A percentile compares a stretch with the other conserved stretches of the same genome.
phyloP scores from a whole-genome alignment of 2,888 invertebrate species.

The Branchinecta sandiegonensis region DNA sequence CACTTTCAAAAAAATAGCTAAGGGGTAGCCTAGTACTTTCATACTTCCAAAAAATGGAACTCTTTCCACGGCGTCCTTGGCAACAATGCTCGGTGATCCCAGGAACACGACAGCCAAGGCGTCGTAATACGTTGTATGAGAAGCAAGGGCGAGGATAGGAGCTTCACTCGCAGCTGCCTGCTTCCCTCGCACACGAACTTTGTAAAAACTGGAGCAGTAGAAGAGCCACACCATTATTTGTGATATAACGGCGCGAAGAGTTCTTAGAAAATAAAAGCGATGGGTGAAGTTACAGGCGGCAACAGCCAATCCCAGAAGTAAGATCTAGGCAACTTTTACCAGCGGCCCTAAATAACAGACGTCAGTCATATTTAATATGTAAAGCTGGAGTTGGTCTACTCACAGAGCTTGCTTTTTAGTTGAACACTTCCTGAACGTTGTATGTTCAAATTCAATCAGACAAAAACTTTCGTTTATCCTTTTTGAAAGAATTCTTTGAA shows the following conservation, averaged over 20 bases:
- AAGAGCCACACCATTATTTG: conserved; percentile 59
- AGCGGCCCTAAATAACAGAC: no score
- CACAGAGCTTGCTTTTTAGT: no score
- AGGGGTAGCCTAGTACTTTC: conserved; percentile 30
- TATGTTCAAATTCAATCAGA: no score
- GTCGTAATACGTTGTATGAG: conserved; percentile 84
- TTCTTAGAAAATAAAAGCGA: conserved; percentile 35
- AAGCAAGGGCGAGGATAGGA: conserved; percentile 70
- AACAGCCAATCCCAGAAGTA: no score
- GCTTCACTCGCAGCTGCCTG: conserved; percentile 60
- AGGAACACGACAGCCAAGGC: conserved; percentile 64
- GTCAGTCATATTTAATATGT: no score
- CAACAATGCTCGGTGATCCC: conserved; percentile 76
- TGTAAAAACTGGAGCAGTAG: conserved; percentile 64
- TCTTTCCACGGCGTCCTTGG: conserved; percentile 64
- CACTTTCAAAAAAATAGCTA: no score
- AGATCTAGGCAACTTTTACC: no score
- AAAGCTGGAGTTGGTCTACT: no score
- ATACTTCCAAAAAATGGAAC: conserved; percentile 84
- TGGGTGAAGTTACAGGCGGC: no score
- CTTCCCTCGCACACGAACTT: conserved; percentile 57
- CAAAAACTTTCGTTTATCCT: no score
- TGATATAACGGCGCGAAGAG: conserved; percentile 49
- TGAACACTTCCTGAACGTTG: no score
- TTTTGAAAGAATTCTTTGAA: no score